Percentiles rank a stretch among this genome's conserved stretches.
phyloP scores from a whole-genome alignment of 2,888 invertebrate species.

The Merodon equestris region DNA sequence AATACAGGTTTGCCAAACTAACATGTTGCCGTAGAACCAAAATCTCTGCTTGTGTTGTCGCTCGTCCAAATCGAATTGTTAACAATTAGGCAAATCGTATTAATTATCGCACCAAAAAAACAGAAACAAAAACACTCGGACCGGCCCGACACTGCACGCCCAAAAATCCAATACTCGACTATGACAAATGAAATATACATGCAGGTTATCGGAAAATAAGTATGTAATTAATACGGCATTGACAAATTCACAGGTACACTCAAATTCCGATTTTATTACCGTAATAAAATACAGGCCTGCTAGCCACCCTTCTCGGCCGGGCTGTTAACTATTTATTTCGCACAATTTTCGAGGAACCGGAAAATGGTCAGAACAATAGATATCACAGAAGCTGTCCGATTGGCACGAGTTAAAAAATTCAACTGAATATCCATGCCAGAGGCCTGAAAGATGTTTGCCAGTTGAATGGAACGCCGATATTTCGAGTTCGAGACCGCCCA shows the following conservation, averaged over 20 bases:
- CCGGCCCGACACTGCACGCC: background rate
- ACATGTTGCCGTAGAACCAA: no score
- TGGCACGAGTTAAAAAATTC: constrained; percentile 52
- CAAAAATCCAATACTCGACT: constrained; percentile 24
- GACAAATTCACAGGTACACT: constrained; percentile 43
- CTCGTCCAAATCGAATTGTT: no score
- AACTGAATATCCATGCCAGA: constrained; percentile 52
- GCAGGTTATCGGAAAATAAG: constrained; percentile 48
- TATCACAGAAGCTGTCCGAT: constrained; percentile 41
- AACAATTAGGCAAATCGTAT: no score
- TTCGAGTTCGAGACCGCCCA: constrained; percentile 7
- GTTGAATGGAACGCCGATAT: constrained; percentile 17
- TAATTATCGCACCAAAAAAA: background rate
- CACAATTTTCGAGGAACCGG: background rate
- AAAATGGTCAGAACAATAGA: constrained; percentile 13
- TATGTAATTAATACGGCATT: constrained; percentile 45
- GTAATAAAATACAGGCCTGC: constrained; percentile 22
- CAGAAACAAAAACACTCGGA: constrained; percentile 18
- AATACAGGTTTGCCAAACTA: no score
- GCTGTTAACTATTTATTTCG: no score
- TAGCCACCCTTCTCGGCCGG: no score
- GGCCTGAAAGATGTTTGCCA: constrained; percentile 22
- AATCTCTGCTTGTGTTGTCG: no score
- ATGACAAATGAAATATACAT: constrained; percentile 53
- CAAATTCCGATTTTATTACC: constrained; percentile 48